These are phyloP conservation scores for Ashinkailepas kermadecensis DNA, from an alignment of 2,888 invertebrate species.

Conservation along the genomic window DNA sequence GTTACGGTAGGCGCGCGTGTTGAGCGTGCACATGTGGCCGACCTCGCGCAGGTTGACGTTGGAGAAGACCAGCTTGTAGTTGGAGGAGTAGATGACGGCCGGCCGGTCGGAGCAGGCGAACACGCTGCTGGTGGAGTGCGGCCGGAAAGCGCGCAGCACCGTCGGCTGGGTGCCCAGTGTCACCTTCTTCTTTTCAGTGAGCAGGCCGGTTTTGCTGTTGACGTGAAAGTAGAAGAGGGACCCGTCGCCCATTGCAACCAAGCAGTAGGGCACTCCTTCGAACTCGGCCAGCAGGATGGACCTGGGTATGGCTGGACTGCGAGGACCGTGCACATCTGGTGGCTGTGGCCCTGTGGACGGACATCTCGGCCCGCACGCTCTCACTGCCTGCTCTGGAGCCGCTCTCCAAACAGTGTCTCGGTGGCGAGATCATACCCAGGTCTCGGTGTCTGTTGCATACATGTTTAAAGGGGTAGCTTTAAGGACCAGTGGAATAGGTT, in stretches of 20 bases:
- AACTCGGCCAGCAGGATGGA: constrained; percentile 91
- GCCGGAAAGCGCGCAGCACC: constrained; percentile 78
- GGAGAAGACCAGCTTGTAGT: constrained; percentile 96
- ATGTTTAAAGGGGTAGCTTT: too few species aligned
- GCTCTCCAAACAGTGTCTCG: constrained; percentile 76
- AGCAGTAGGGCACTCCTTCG: constrained; percentile 79
- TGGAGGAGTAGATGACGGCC: constrained; percentile 98
- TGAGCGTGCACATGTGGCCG: constrained; percentile 95
- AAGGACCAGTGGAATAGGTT: too few species aligned
- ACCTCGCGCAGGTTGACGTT: constrained; percentile 93
- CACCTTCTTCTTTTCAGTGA: constrained; percentile 83
- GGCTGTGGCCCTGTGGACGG: constrained; percentile 94
- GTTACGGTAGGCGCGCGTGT: constrained; percentile 84
- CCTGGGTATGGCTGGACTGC: constrained; percentile 51
- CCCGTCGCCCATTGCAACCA: constrained; percentile 94
- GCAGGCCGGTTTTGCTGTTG: constrained; percentile 61
- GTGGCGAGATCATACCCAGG: constrained; percentile 56
- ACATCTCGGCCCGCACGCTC: constrained; percentile 83
- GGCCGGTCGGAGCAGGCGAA: constrained; percentile 98
- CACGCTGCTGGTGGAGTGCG: constrained; percentile 86
- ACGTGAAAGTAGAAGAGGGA: constrained; percentile 93
- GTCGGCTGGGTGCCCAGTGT: constrained; percentile 97
- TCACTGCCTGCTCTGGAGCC: constrained; percentile 70
- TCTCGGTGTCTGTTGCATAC: too few species aligned
- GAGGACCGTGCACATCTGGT: constrained; percentile 60